Conservation (phyloP, 2,113 vertebrate species). For the Emydura subglobosa region DNA sequence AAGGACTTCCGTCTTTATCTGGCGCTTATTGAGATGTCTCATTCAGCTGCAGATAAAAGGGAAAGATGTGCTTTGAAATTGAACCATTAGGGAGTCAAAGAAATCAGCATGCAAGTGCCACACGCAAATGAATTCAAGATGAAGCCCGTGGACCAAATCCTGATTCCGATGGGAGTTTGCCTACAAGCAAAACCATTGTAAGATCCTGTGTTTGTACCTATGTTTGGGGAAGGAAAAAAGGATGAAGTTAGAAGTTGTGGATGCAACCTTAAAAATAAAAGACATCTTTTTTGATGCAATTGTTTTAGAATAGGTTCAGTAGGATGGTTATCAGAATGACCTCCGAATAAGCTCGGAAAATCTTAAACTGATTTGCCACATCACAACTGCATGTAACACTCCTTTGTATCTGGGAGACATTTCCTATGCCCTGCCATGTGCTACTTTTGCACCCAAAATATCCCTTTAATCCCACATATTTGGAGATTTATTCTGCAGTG, state of each 20-base stretch:
- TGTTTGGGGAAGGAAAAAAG: neutral
- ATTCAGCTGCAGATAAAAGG: conserved; percentile 83
- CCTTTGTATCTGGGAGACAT: rapidly evolving
- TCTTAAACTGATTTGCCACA: neutral
- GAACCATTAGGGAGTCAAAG: conserved; percentile 73
- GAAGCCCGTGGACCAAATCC: conserved; percentile 46
- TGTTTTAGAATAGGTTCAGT: neutral
- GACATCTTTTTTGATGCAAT: neutral
- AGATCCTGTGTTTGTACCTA: neutral
- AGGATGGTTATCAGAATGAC: neutral
- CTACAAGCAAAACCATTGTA: neutral
- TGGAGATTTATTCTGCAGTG: neutral
- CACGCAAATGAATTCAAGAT: conserved; percentile 74
- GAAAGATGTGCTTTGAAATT: conserved; percentile 84
- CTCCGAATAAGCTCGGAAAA: neutral
- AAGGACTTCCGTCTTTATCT: conserved; percentile 87
- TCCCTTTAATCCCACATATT: neutral
- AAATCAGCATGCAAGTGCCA: conserved; percentile 80
- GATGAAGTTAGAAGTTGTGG: neutral
- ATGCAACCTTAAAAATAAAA: neutral
- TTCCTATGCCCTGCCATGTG: neutral
- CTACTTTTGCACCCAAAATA: neutral
- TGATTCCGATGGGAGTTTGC: conserved; percentile 43
- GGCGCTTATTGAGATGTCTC: conserved; percentile 84
- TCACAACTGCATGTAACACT: neutral